Percentiles rank a stretch among this genome's conserved stretches.
Evolutionary conservation across 64 coral and sea anemone genomes (phyloP).

Genomic region (Pocillopora damicornis): DNA sequence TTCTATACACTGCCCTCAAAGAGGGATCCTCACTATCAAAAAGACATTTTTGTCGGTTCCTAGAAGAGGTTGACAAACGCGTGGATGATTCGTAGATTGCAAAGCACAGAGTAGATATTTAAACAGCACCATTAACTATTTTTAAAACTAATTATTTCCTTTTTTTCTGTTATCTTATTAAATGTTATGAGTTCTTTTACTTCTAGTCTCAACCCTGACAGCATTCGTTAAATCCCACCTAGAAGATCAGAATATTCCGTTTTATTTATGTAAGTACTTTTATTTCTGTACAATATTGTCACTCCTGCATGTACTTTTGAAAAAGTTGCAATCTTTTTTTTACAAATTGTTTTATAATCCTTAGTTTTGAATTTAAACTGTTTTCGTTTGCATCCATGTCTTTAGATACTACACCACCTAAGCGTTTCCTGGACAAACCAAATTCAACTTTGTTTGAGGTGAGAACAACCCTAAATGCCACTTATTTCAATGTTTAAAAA

Average conservation of each 20-base stretch:
- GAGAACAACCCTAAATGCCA: neutral
- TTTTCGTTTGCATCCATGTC: neutral
- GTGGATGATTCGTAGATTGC: too few species aligned
- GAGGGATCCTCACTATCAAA: neutral
- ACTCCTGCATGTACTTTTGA: neutral
- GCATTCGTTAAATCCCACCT: conserved; percentile 82
- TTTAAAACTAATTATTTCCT: too few species aligned
- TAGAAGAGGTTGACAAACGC: too few species aligned
- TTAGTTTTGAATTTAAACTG: neutral
- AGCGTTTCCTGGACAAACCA: conserved; percentile 51
- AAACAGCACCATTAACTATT: too few species aligned
- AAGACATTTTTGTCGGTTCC: neutral
- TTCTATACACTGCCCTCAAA: neutral
- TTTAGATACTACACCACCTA: conserved; percentile 78
- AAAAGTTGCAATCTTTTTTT: neutral
- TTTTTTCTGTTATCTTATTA: neutral
- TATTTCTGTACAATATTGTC: neutral
- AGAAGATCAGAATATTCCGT: conserved; percentile 62
- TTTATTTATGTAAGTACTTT: conserved; percentile 83
- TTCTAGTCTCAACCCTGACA: conserved; percentile 61
- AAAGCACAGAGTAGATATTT: too few species aligned
- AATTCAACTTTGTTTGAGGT: conserved; percentile 70
- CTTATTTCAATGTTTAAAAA: neutral
- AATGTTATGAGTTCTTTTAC: too few species aligned
- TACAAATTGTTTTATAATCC: neutral